Conservation (phyloP, 2,113 vertebrate genomes). For the Chloropsis cyanopogon region DNA sequence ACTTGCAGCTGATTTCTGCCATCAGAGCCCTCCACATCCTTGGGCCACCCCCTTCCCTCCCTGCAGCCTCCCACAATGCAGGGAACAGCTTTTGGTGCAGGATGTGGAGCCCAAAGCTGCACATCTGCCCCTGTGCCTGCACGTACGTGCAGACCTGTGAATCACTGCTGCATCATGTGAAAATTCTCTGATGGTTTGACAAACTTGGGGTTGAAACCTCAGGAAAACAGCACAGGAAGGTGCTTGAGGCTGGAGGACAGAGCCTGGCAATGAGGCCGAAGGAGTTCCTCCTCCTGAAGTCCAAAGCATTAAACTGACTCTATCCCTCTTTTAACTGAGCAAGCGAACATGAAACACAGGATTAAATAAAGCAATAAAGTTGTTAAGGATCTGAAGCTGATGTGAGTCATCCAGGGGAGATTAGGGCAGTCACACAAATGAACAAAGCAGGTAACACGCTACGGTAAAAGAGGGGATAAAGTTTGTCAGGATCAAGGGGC, state of each 20-base stretch:
- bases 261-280: fast-evolving
- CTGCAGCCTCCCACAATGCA: fast-evolving
- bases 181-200: background rate
- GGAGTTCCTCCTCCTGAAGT: background rate
- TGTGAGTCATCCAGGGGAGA: background rate
- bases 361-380: background rate
- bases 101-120: background rate
- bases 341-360: background rate
- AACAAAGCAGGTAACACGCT: background rate
- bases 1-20: background rate
- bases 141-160: fast-evolving
- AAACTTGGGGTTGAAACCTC: background rate
- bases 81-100: background rate
- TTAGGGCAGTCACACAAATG: background rate
- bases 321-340: background rate
- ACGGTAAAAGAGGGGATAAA: background rate
- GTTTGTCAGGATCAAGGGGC: background rate
- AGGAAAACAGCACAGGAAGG: background rate
- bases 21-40: fast-evolving
- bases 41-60: background rate
- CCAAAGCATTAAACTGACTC: background rate
- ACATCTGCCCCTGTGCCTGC: background rate
- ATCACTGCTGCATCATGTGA: background rate
- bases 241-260: background rate
- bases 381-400: background rate